A percentile compares a stretch with the other conserved stretches of the same genome.
These are phyloP conservation scores for Arrhamphus sclerolepis DNA, from an alignment of 2,797 vertebrate genomes.

Conservation along the genomic window DNA sequence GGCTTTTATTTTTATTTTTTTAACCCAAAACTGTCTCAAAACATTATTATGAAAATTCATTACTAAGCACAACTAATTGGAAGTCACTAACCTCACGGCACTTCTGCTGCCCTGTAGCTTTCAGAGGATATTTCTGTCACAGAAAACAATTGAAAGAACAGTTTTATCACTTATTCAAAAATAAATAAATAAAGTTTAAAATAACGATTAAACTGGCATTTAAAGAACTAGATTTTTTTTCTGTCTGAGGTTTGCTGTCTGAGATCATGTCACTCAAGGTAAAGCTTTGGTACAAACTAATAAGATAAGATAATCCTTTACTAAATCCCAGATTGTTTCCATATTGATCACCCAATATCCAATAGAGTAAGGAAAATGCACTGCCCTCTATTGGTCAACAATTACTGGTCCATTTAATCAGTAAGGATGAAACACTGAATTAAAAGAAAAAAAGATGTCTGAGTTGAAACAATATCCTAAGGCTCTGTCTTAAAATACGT, in stretches of 20 bases:
- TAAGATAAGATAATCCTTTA: too few relatives aligned
- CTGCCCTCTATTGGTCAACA: too few relatives aligned
- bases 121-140: slow-evolving; percentile 63
- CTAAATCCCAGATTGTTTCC: too few relatives aligned
- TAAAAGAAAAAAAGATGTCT: too few relatives aligned
- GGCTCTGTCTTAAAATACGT: not conserved
- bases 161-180: not conserved
- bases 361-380: too few relatives aligned
- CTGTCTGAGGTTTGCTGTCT: too few relatives aligned
- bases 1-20: not conserved
- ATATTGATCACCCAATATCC: too few relatives aligned
- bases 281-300: too few relatives aligned
- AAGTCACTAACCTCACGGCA: slow-evolving; percentile 61
- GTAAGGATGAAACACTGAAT: too few relatives aligned
- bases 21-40: not conserved
- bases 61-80: not conserved
- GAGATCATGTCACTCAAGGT: too few relatives aligned
- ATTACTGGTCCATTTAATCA: too few relatives aligned
- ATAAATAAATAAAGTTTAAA: not conserved
- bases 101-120: slow-evolving; percentile 1
- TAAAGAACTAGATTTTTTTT: not conserved
- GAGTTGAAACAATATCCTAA: too few relatives aligned
- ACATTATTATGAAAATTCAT: not conserved
- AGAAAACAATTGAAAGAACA: slow-evolving; percentile 15
- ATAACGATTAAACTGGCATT: not conserved